A percentile compares a stretch with the other conserved stretches of the same genome.
Conservation (phyloP, 2,888 invertebrate genomes). For the Synergus gifuensis region DNA sequence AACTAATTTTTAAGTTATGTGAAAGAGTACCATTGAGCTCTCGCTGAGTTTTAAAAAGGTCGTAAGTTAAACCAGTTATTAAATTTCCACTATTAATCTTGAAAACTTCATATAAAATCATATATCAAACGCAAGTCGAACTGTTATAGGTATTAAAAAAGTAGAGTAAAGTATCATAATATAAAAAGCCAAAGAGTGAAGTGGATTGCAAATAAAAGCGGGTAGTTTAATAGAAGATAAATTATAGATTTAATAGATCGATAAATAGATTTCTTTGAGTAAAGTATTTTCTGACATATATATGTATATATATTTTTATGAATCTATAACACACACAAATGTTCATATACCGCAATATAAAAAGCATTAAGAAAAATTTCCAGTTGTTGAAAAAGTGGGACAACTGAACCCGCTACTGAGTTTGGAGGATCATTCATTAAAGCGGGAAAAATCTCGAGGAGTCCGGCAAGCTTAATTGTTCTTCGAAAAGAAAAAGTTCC, state of each 20-base stretch:
- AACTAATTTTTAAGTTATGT: not conserved
- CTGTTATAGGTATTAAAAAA: not conserved
- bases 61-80: conserved; percentile 12
- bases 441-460: conserved; percentile 51
- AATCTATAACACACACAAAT: not conserved
- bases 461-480: conserved; percentile 61
- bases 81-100: conserved; percentile 24
- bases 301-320: not conserved
- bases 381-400: conserved; percentile 26
- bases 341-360: not conserved
- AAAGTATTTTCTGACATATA: not conserved
- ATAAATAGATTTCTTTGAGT: not conserved
- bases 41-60: not conserved
- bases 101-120: not conserved
- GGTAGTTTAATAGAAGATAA: not conserved
- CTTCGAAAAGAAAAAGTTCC: conserved; percentile 55
- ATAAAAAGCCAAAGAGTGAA: not conserved
- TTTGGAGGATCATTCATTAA: conserved; percentile 37
- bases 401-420: conserved; percentile 27
- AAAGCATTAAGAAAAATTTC: conserved; percentile 2
- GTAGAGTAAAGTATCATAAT: not conserved
- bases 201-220: not conserved
- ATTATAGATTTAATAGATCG: too few species aligned
- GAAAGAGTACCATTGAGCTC: not conserved
- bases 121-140: not conserved